phyloP scores from a whole-genome alignment of 2,888 invertebrate species.

The Octodonta nipae region DNA sequence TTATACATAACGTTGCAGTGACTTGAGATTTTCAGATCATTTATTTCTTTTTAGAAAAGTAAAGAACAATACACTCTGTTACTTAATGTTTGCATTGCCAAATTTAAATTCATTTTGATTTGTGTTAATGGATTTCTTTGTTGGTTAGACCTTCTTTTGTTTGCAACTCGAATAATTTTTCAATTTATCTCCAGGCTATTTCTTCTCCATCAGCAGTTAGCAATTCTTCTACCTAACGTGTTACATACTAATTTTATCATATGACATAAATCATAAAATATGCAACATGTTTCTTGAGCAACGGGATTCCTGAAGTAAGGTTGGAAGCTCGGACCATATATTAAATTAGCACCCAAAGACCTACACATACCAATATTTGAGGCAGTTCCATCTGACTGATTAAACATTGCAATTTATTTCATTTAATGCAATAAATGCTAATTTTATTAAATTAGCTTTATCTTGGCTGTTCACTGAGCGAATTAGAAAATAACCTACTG shows the following conservation, averaged over 20 bases:
- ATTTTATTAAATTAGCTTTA: constrained; percentile 1
- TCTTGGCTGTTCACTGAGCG: neutral
- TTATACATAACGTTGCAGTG: neutral
- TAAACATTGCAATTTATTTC: neutral
- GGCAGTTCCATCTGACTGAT: constrained; percentile 3
- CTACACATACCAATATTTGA: constrained; percentile 1
- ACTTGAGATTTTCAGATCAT: neutral
- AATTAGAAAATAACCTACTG: constrained; percentile 4
- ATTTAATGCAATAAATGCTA: neutral
- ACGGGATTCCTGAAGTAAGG: neutral
- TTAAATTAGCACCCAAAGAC: constrained; percentile 2
- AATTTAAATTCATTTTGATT: neutral
- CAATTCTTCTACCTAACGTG: neutral
- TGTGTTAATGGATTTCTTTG: neutral
- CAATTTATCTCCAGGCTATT: neutral
- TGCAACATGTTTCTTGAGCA: neutral
- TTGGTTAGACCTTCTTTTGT: neutral
- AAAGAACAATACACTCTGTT: neutral
- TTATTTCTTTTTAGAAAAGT: neutral
- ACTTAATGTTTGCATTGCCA: neutral
- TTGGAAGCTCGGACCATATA: constrained; percentile 1
- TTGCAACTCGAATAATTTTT: neutral
- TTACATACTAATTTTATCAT: neutral
- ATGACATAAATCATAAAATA: neutral
- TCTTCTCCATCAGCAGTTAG: neutral